Evolutionary conservation across 2,113 vertebrate species (phyloP).

Genomic region (Aspidoscelis tigris): DNA sequence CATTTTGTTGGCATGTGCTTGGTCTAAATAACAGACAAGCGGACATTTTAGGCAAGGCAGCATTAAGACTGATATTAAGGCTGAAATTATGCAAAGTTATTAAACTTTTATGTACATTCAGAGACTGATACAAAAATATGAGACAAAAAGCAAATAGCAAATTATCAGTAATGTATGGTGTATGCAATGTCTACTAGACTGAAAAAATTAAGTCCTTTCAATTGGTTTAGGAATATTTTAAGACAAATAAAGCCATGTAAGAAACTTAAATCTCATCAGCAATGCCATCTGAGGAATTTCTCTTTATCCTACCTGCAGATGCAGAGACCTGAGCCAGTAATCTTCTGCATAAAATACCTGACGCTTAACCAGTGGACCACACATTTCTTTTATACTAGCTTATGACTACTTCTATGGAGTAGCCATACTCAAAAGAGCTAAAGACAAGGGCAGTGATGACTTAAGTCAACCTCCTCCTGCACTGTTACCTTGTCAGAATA

Average conservation of each 20-base stretch:
- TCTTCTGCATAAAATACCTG: too few species aligned
- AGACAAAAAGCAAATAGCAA: background rate
- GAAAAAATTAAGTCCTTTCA: background rate
- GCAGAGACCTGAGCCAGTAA: too few species aligned
- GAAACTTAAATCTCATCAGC: too few species aligned
- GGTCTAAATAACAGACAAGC: background rate
- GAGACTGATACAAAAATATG: too few species aligned
- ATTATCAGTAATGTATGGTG: background rate
- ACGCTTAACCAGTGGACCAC: too few species aligned
- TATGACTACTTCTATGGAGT: background rate
- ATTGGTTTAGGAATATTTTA: background rate
- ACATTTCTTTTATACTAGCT: too few species aligned
- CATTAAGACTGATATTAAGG: background rate
- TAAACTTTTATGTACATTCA: background rate
- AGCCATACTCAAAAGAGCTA: background rate
- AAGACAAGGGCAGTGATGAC: background rate
- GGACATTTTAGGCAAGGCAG: background rate
- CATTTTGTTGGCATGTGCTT: background rate
- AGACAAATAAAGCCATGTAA: background rate
- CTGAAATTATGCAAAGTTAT: background rate
- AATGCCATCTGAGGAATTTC: too few species aligned
- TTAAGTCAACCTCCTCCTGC: background rate
- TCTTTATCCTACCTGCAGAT: too few species aligned
- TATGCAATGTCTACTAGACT: background rate
- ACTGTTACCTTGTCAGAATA: conserved; percentile 94